Percentiles rank a stretch among this genome's conserved stretches.
phyloP scores from a whole-genome alignment of 1,140 invertebrate species.

The Zaprionus lachaisei region DNA sequence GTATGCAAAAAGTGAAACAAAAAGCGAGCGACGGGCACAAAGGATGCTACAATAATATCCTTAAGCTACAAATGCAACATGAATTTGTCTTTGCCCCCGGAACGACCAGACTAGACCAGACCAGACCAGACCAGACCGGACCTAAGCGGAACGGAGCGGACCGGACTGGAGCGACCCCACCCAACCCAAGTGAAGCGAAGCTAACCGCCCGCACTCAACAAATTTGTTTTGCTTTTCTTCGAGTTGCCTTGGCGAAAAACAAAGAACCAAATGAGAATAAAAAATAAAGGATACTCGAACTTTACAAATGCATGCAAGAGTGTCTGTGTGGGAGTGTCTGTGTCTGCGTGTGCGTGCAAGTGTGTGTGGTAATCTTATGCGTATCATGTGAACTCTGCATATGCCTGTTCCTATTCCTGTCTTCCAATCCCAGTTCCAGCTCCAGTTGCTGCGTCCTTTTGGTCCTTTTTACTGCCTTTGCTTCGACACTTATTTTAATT shows the following conservation, averaged over 20 bases:
- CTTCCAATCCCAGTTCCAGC: conserved; percentile 10
- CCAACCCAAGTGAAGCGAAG: conserved; percentile 14
- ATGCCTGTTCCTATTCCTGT: conserved; percentile 32
- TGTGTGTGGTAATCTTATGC: conserved; percentile 65
- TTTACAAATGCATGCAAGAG: conserved; percentile 74
- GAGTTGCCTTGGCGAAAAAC: conserved; percentile 57
- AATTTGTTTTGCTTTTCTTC: conserved; percentile 62
- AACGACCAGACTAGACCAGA: not conserved
- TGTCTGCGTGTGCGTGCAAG: conserved; percentile 16
- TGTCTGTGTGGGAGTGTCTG: conserved; percentile 19
- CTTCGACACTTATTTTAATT: conserved; percentile 82
- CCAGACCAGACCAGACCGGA: not conserved
- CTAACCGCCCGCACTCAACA: conserved; percentile 35
- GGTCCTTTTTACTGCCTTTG: conserved; percentile 69
- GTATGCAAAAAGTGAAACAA: conserved; percentile 76
- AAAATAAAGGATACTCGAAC: conserved; percentile 77
- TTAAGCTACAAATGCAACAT: conserved; percentile 81
- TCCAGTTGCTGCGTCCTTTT: conserved; percentile 40
- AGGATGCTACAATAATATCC: conserved; percentile 81
- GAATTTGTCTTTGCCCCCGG: conserved; percentile 75
- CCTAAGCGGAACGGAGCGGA: not conserved
- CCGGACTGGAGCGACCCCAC: conserved; percentile 5
- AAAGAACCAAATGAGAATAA: conserved; percentile 22
- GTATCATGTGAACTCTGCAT: conserved; percentile 68
- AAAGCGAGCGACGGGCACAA: conserved; percentile 57